phyloP scores from a whole-genome alignment of 1,140 invertebrate species.

The Lerema accius region DNA sequence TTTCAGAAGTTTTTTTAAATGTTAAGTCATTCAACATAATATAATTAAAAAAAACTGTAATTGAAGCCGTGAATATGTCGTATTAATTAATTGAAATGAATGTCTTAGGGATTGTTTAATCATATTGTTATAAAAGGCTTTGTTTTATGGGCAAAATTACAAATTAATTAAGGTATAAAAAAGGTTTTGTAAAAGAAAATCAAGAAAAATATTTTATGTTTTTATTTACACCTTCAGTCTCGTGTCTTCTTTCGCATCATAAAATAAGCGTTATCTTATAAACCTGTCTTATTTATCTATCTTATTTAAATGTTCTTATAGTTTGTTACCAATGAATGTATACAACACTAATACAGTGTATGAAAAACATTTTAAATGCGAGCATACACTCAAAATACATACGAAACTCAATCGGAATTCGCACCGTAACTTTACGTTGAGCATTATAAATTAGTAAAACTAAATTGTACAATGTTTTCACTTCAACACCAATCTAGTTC shows the following conservation, averaged over 20 bases:
- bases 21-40: no score
- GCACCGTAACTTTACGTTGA: neutral
- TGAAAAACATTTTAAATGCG: neutral
- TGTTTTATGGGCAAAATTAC: no score
- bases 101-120: no score
- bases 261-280: neutral
- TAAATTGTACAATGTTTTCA: constrained; percentile 14
- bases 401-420: neutral
- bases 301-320: neutral
- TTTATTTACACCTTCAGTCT: neutral
- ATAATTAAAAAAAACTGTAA: no score
- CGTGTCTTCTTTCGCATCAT: neutral
- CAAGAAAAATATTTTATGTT: neutral
- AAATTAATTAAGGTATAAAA: no score
- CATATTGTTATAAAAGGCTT: no score
- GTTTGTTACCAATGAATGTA: neutral
- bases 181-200: neutral
- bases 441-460: constrained; percentile 16
- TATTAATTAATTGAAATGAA: no score
- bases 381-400: neutral
- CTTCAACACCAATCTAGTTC: constrained; percentile 21
- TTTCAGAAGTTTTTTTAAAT: no score
- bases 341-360: neutral
- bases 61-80: no score
- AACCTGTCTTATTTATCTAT: neutral